Evolutionary conservation across 53 echinoderm and acorn worm species (phyloP).

Genomic region (Holothuria scabra): DNA sequence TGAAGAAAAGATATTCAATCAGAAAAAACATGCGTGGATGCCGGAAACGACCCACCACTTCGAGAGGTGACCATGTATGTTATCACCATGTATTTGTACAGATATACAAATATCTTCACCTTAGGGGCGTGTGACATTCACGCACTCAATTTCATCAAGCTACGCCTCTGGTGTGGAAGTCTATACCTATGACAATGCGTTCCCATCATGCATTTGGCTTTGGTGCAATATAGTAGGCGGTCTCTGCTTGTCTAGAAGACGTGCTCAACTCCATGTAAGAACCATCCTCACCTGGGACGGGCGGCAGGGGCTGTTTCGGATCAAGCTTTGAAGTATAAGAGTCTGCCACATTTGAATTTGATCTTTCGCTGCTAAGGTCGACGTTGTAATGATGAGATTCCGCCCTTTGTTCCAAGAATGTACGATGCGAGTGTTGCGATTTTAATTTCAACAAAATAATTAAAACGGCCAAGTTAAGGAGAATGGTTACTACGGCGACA

Average conservation of each 20-base stretch:
- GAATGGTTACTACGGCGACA: background rate
- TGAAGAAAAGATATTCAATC: too few species aligned
- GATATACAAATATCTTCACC: too few species aligned
- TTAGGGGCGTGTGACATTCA: too few species aligned
- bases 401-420: background rate
- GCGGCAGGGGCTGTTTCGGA: slow-evolving; percentile 4
- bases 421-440: background rate
- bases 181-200: too few species aligned
- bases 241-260: background rate
- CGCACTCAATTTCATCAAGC: too few species aligned
- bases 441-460: background rate
- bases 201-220: too few species aligned
- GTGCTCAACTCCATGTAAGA: slow-evolving; percentile 21
- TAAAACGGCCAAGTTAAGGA: background rate
- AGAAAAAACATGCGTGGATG: too few species aligned
- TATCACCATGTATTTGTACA: too few species aligned
- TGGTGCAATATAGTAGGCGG: slow-evolving; percentile 8
- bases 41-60: too few species aligned
- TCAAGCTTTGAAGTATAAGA: background rate
- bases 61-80: too few species aligned
- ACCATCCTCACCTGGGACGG: background rate
- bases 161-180: too few species aligned
- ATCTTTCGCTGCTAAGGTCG: slow-evolving; percentile 1
- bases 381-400: slow-evolving; percentile 29
- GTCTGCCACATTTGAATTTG: background rate